A percentile compares a stretch with the other conserved stretches of the same genome.
phyloP scores from a whole-genome alignment of 1,140 invertebrate genomes.

The Probaryconus sp. region DNA sequence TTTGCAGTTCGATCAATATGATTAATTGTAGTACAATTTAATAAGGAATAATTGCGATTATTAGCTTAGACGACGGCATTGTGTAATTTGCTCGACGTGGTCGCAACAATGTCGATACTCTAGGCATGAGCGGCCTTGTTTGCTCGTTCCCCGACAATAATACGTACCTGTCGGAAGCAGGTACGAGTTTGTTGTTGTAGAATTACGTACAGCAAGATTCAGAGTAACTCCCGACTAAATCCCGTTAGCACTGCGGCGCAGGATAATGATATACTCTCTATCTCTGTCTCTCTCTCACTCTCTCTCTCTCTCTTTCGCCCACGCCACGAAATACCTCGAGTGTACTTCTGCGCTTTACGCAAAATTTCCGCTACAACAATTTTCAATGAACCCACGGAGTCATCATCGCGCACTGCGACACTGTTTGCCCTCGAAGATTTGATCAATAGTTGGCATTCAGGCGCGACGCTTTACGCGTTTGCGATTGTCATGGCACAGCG shows the following conservation, averaged over 20 bases:
- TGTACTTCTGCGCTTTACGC: slow-evolving; percentile 23
- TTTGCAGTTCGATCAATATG: too few relatives aligned
- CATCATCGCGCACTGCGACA: slow-evolving; percentile 30
- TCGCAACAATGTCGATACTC: slow-evolving; percentile 25
- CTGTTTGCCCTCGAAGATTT: slow-evolving; percentile 22
- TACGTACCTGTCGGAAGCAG: slow-evolving; percentile 27
- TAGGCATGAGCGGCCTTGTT: slow-evolving; percentile 22
- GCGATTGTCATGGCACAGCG: too few relatives aligned
- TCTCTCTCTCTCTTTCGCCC: too few relatives aligned
- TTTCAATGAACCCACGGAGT: slow-evolving; percentile 19
- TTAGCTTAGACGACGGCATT: slow-evolving; percentile 8
- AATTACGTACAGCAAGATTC: slow-evolving; percentile 15
- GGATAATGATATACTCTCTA: slow-evolving; percentile 23
- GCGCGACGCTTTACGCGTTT: too few relatives aligned
- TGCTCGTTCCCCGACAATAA: slow-evolving; percentile 13
- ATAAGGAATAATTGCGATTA: slow-evolving; percentile 15
- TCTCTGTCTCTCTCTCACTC: too few relatives aligned
- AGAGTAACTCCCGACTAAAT: slow-evolving; percentile 15
- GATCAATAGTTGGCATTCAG: slow-evolving; percentile 33
- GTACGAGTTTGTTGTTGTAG: slow-evolving; percentile 25
- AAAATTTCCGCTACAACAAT: slow-evolving; percentile 35
- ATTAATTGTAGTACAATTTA: slow-evolving; percentile 2
- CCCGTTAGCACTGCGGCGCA: slow-evolving; percentile 10
- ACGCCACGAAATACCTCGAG: slow-evolving; percentile 19
- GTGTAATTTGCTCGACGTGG: slow-evolving; percentile 15